Conservation (phyloP, 2,113 vertebrate species). For the Antigone vipio region DNA sequence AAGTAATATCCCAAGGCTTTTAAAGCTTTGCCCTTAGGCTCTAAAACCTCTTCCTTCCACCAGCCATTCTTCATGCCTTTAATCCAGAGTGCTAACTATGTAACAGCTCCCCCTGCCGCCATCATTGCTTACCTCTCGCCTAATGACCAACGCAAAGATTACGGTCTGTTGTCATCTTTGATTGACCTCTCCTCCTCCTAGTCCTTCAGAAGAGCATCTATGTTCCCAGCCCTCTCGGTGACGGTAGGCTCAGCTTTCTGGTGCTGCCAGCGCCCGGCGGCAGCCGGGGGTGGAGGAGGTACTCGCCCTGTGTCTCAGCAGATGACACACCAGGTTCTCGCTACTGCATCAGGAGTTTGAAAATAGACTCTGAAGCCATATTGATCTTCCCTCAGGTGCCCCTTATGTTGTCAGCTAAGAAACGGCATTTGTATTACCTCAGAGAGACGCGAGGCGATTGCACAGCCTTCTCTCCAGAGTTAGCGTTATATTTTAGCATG, state of each 20-base stretch:
- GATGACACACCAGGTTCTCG: neutral
- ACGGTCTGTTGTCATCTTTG: neutral
- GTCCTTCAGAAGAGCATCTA: neutral
- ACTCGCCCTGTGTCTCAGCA: neutral
- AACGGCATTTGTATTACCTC: constrained; percentile 58
- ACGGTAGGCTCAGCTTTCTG: neutral
- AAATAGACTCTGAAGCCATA: constrained; percentile 52
- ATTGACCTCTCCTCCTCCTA: neutral
- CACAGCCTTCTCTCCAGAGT: constrained; percentile 36
- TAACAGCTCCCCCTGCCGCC: neutral
- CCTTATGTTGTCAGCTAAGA: constrained; percentile 25
- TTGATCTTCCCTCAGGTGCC: constrained; percentile 39
- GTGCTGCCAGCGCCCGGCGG: neutral
- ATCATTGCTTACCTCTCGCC: neutral
- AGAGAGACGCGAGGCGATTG: neutral
- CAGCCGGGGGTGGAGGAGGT: neutral
- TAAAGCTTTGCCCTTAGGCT: constrained; percentile 5
- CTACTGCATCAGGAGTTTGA: constrained; percentile 19
- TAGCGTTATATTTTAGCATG: constrained; percentile 54
- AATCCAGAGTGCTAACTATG: neutral
- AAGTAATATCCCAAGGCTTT: constrained; percentile 19
- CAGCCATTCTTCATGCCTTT: constrained; percentile 47
- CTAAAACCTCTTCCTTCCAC: neutral
- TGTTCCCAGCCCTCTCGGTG: neutral
- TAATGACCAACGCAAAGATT: neutral